phyloP scores from a whole-genome alignment of 2,888 invertebrate genomes.

The Eupithecia inturbata region DNA sequence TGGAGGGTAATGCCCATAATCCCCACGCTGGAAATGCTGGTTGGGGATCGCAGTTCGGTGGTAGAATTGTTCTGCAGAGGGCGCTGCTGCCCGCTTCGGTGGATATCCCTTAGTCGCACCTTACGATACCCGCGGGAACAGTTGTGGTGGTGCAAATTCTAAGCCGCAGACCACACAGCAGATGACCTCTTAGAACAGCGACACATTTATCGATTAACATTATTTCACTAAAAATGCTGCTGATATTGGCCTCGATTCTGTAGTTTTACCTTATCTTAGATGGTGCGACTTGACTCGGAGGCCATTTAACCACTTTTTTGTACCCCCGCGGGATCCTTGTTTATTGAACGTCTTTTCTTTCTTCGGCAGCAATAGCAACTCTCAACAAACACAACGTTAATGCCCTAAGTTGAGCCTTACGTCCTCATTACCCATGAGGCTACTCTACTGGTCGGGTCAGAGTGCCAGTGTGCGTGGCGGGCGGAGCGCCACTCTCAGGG shows the following conservation, averaged over 20 bases:
- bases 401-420: conserved; percentile 43
- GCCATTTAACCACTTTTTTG: background rate
- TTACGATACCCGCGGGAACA: no score
- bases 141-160: no score
- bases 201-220: background rate
- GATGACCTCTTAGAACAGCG: background rate
- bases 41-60: no score
- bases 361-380: conserved; percentile 41
- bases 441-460: conserved; percentile 36
- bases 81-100: no score
- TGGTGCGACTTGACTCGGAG: background rate
- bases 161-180: no score
- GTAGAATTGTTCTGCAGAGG: no score
- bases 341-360: conserved; percentile 41
- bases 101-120: no score
- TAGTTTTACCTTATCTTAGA: background rate
- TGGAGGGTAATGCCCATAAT: no score
- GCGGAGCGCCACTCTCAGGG: conserved; percentile 31
- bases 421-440: conserved; percentile 41
- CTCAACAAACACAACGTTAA: conserved; percentile 43
- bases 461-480: conserved; percentile 37
- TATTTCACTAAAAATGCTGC: background rate
- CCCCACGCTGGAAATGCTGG: no score
- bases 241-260: background rate
- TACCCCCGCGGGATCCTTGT: conserved; percentile 32